Percentiles rank a stretch among this genome's conserved stretches.
Evolutionary conservation across 2,113 vertebrate genomes (phyloP).

Genomic region (Antechinus flavipes): DNA sequence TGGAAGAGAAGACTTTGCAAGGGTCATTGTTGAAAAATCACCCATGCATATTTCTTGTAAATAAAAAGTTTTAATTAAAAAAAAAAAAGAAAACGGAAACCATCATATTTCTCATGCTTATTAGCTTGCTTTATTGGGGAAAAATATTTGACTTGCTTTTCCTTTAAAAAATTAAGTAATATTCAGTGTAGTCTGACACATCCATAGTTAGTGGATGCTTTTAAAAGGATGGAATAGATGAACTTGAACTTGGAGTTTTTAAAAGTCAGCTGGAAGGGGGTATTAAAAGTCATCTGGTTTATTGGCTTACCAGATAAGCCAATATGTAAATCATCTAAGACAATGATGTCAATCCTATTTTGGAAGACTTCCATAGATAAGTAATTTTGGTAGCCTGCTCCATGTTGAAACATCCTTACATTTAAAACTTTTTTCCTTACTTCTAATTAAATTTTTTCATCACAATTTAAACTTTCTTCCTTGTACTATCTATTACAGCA

Average conservation of each 20-base stretch:
- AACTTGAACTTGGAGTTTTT: constrained; percentile 16
- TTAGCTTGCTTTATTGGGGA: not conserved
- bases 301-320: not conserved
- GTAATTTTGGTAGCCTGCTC: not conserved
- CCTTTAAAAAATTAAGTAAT: not conserved
- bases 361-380: not conserved
- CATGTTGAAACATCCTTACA: not conserved
- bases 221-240: not conserved
- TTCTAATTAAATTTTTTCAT: not conserved
- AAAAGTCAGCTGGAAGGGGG: not conserved
- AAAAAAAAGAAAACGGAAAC: not conserved
- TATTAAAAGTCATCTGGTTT: not conserved
- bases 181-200: not conserved
- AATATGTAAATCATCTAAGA: not conserved
- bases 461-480: not conserved
- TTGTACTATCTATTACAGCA: not conserved
- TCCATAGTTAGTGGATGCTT: not conserved
- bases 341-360: not conserved
- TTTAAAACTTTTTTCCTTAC: not conserved
- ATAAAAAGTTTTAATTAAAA: no score
- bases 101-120: not conserved
- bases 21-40: no score
- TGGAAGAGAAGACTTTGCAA: no score
- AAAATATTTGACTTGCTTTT: not conserved
- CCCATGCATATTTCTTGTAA: no score